These are phyloP conservation scores for Istiophorus platypterus DNA, from an alignment of 2,113 vertebrate species.

Conservation along the genomic window DNA sequence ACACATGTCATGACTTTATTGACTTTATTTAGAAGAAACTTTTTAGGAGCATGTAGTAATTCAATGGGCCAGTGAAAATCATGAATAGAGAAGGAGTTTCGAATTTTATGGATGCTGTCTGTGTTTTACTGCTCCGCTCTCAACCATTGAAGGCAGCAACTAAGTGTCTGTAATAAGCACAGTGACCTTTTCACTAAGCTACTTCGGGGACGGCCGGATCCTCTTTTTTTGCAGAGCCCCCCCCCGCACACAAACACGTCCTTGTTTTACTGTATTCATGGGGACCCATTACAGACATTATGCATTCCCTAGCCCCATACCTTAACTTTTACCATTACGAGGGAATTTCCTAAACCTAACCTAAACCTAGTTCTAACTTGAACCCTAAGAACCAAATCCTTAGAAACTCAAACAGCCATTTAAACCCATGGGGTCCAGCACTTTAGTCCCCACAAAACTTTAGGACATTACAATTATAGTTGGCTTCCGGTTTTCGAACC, in stretches of 20 bases:
- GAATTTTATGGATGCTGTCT: constrained; percentile 13
- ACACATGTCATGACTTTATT: background rate
- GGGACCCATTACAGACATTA: no score
- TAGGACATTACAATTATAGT: no score
- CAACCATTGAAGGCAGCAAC: constrained; percentile 8
- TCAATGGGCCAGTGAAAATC: background rate
- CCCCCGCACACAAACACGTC: background rate
- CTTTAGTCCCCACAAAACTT: no score
- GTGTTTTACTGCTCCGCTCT: background rate
- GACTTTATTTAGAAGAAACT: background rate
- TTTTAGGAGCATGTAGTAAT: background rate
- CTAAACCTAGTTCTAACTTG: no score
- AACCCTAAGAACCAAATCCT: no score
- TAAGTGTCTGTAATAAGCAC: constrained; percentile 44
- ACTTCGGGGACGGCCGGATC: constrained; percentile 1
- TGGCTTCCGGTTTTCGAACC: no score
- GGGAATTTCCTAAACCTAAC: no score
- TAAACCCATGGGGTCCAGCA: no score
- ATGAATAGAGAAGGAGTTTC: background rate
- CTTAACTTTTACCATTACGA: no score
- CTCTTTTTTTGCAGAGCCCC: background rate
- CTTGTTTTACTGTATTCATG: background rate
- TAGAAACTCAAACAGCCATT: no score
- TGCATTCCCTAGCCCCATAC: no score
- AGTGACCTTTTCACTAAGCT: constrained; percentile 62